A percentile compares a stretch with the other conserved stretches of the same genome.
Evolutionary conservation across 2,797 vertebrate genomes (phyloP).

Genomic region (Bradypus variegatus): DNA sequence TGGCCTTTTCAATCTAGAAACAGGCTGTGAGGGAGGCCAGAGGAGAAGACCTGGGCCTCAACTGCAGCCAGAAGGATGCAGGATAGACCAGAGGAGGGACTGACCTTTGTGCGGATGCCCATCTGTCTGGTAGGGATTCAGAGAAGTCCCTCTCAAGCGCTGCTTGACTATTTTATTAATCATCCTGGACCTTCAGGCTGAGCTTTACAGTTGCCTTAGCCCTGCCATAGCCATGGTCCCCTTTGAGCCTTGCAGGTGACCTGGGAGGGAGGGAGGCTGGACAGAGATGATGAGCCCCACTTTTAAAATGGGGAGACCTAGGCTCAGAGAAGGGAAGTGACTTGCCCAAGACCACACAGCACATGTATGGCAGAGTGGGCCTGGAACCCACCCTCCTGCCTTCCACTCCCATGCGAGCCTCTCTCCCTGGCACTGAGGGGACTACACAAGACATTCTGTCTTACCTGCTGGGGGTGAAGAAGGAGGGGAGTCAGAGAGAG

Average conservation of each 20-base stretch:
- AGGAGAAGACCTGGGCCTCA: background rate
- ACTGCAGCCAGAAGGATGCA: background rate
- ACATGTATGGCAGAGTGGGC: background rate
- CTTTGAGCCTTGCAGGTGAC: background rate
- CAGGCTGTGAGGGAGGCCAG: background rate
- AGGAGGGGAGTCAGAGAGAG: background rate
- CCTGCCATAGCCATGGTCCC: background rate
- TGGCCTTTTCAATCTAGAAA: background rate
- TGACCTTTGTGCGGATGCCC: background rate
- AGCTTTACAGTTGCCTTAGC: background rate
- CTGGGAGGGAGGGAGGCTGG: background rate
- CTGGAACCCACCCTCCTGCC: background rate
- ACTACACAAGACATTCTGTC: background rate
- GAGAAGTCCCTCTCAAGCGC: background rate
- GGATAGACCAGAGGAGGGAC: background rate
- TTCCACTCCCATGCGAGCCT: background rate
- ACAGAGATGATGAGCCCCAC: background rate
- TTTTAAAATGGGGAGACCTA: slow-evolving; percentile 11
- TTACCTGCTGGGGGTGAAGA: background rate
- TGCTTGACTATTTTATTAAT: background rate
- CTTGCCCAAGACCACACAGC: slow-evolving; percentile 21
- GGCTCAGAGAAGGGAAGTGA: background rate
- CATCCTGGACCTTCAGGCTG: background rate
- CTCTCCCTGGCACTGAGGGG: background rate
- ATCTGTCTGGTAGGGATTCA: background rate